These are phyloP conservation scores for Phymastichus coffea DNA, from an alignment of 1,140 invertebrate genomes.

Conservation along the genomic window DNA sequence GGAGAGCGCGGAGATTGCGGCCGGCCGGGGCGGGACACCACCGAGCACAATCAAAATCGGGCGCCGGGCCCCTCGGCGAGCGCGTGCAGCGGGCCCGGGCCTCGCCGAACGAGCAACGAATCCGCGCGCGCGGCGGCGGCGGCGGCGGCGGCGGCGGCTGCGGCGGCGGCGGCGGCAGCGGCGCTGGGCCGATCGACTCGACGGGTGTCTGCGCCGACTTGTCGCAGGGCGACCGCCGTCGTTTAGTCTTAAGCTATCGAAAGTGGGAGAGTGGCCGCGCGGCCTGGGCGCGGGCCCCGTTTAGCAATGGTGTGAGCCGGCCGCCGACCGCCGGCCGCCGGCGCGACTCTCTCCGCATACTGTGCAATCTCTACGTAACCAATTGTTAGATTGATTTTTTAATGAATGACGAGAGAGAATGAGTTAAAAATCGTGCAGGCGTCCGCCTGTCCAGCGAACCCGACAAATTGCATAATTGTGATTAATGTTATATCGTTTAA, in stretches of 20 bases:
- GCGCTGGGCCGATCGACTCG: no score
- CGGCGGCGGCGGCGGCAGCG: no score
- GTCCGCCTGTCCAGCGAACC: constrained; percentile 20
- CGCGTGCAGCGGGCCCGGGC: not conserved
- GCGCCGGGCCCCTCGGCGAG: not conserved
- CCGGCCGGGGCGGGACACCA: constrained; percentile 28
- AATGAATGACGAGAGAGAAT: constrained; percentile 38
- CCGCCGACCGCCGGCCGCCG: constrained; percentile 31
- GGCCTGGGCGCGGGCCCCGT: no score
- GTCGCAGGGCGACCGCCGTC: no score
- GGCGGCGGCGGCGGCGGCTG: no score
- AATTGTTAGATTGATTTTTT: constrained; percentile 54
- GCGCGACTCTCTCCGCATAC: constrained; percentile 40
- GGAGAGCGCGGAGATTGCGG: constrained; percentile 26
- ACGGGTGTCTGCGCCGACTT: no score
- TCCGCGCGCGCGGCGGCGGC: no score
- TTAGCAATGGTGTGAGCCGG: no score
- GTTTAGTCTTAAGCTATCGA: no score
- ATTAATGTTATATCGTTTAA: constrained; percentile 57
- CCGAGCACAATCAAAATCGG: constrained; percentile 51
- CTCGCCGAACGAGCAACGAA: constrained; percentile 4
- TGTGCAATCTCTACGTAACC: constrained; percentile 55
- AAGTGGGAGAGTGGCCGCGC: no score
- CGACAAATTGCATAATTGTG: constrained; percentile 52
- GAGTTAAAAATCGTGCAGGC: constrained; percentile 24